Percentiles rank a stretch among this genome's conserved stretches.
phyloP scores from a whole-genome alignment of 2,888 invertebrate genomes.

The Philereme vetulata region DNA sequence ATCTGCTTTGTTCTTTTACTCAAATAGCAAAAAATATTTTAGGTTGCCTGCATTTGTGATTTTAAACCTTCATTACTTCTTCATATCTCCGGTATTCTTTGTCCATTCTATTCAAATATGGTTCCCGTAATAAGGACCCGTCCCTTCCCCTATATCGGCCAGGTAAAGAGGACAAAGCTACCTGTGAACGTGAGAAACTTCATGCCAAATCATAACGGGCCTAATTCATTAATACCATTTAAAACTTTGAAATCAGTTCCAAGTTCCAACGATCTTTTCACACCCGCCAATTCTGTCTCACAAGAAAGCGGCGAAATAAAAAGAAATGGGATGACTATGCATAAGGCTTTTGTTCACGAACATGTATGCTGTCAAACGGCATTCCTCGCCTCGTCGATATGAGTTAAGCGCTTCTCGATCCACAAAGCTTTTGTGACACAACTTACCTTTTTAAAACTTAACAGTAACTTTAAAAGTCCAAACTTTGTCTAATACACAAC shows the following conservation, averaged over 20 bases:
- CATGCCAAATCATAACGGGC: constrained; percentile 48
- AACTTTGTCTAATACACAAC: constrained; percentile 65
- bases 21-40: constrained; percentile 9
- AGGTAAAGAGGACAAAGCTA: constrained; percentile 73
- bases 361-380: constrained; percentile 81
- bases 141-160: constrained; percentile 65
- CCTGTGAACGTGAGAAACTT: constrained; percentile 70
- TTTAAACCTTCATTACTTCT: constrained; percentile 44
- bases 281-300: constrained; percentile 47
- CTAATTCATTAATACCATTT: constrained; percentile 46
- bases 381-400: constrained; percentile 80
- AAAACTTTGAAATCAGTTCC: constrained; percentile 34
- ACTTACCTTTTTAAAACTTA: constrained; percentile 81
- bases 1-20: constrained; percentile 13
- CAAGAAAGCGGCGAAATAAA: constrained; percentile 70
- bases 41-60: constrained; percentile 12
- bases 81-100: constrained; percentile 46
- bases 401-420: constrained; percentile 77
- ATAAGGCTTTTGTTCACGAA: constrained; percentile 82
- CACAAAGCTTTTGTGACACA: constrained; percentile 78
- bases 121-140: constrained; percentile 66
- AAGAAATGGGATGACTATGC: constrained; percentile 75
- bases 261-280: constrained; percentile 36
- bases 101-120: constrained; percentile 71
- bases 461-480: constrained; percentile 73